These are phyloP conservation scores for Ramazzottius varieornatus DNA, from an alignment of 2,888 invertebrate species.

Conservation along the genomic window DNA sequence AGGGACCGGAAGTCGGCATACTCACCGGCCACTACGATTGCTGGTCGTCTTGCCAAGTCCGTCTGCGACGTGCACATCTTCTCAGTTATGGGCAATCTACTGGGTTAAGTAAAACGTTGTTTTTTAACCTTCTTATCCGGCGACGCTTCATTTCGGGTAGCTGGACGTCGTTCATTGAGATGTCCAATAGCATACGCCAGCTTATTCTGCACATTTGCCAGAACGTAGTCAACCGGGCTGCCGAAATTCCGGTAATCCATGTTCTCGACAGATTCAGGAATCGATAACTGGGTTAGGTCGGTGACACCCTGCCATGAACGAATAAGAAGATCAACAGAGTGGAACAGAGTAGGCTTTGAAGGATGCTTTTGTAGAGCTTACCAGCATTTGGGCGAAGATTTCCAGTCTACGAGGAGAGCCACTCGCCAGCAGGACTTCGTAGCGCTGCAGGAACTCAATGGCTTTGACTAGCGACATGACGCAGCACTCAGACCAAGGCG, in stretches of 20 bases:
- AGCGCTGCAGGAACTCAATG: neutral
- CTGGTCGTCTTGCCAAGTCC: too few relatives aligned
- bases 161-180: too few relatives aligned
- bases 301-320: neutral
- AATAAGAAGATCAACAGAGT: neutral
- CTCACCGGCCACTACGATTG: too few relatives aligned
- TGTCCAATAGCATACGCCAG: neutral
- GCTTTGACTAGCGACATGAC: neutral
- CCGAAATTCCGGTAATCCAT: neutral
- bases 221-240: neutral
- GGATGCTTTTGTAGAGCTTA: neutral
- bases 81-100: too few relatives aligned
- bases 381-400: neutral
- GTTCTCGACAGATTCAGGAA: neutral
- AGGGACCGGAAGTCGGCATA: too few relatives aligned
- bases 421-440: neutral
- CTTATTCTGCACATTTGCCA: neutral
- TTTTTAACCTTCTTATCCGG: too few relatives aligned
- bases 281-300: neutral
- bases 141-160: too few relatives aligned
- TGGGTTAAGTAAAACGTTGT: too few relatives aligned
- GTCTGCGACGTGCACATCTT: too few relatives aligned
- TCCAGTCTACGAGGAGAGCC: neutral
- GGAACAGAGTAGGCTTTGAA: neutral
- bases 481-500: neutral